Evolutionary conservation across 2,797 vertebrate genomes (phyloP).

Genomic region (Chelon auratus): DNA sequence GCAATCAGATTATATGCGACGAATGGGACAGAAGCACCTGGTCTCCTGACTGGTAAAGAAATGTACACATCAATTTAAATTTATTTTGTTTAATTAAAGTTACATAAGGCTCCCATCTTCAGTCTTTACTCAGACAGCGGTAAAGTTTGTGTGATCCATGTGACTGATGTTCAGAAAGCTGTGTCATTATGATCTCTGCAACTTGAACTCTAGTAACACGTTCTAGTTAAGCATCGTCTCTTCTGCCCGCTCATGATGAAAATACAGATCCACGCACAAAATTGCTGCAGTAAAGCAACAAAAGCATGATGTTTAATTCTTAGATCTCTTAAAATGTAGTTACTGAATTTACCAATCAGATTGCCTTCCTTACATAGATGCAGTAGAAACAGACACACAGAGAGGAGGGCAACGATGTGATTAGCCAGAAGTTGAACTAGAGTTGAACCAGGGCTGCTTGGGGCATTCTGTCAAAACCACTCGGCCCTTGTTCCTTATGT

Average conservation of each 20-base stretch:
- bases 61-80: slow-evolving; percentile 16
- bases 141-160: not conserved
- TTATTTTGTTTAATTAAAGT: slow-evolving; percentile 5
- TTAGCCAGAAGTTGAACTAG: not conserved
- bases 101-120: slow-evolving; percentile 1
- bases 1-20: slow-evolving; percentile 11
- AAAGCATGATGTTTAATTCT: not conserved
- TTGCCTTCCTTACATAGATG: too few relatives aligned
- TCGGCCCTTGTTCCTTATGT: not conserved
- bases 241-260: not conserved
- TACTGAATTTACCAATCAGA: too few relatives aligned
- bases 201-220: not conserved
- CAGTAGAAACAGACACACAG: too few relatives aligned
- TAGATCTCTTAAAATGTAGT: too few relatives aligned
- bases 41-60: not conserved
- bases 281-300: not conserved
- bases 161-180: not conserved
- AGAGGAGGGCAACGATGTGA: not conserved
- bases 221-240: not conserved
- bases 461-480: too few relatives aligned
- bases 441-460: too few relatives aligned
- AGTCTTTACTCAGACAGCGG: not conserved
- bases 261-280: not conserved
- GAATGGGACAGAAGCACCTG: slow-evolving; percentile 6
- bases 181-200: not conserved